Base-by-base conservation (phyloP, 1,140 invertebrate genomes). In the Leptoteleia sp. region DNA sequence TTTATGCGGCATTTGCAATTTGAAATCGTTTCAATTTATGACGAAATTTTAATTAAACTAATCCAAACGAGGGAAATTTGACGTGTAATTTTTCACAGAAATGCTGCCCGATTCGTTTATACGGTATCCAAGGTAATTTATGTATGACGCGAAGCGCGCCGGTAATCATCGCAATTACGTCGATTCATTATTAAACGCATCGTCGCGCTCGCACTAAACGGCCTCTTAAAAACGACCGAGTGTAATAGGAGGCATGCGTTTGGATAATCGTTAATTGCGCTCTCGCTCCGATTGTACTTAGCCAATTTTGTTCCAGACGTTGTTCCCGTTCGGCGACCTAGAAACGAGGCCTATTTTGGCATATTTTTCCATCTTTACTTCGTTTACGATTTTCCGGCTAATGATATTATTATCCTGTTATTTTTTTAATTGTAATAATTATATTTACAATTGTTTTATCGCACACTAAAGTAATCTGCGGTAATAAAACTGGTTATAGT, bases 161-260 rank as follows among this genome's bases (percentile, higher is more conserved):
- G 40, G 65, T 72, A 78, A 78, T 78, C 67, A 59, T 40, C 55
- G 76, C 72, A 78, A 78, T 78, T 61, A 52, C 55, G 54, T 61
- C 76, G 42, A 78, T 78, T 67, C 54, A 78, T 78, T 78, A 78
- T 72, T 72, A 67, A 70, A 78, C 67, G 76, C 76, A 78, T 72
- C 76, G 76, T 78, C 76, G 76, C 67, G 76, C 40, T 43, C 16
- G 67, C 67, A 35, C 62, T 64, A 78, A 72, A 72, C 72, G 76
- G 59, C 67, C 65, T 70, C 52, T 78, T 71, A 68, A 71, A 77
- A 70, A 77, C 71, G 19, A 16, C 47, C 17, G 17, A 19, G 54
- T 11, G 37, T 62, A 45, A 68, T 67, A 50, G 59, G 61, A 52
- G 54, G 15, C 45, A 37, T 40, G 55, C 31, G 40, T 38, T 40